Evolutionary conservation across 2,113 vertebrate species (phyloP).

Genomic region (Poeciliopsis occidentalis): DNA sequence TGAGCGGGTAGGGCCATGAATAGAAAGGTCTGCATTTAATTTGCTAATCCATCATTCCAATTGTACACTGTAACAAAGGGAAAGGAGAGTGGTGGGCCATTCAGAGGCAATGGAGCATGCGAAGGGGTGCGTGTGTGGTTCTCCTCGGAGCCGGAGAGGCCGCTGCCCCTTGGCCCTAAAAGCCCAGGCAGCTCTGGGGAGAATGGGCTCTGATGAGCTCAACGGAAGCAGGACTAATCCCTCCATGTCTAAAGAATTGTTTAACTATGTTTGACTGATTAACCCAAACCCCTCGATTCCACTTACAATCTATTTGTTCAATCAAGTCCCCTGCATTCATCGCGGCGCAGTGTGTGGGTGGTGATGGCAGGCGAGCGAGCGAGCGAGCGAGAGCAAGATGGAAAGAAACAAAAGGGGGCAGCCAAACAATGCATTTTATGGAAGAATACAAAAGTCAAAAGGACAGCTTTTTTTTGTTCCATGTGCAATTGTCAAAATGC

Average conservation of each 20-base stretch:
- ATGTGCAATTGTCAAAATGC: slow-evolving; percentile 58
- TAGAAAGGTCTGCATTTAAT: slow-evolving; percentile 74
- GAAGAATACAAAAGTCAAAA: slow-evolving; percentile 53
- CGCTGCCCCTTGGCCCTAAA: slow-evolving; percentile 69
- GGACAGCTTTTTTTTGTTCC: slow-evolving; percentile 49
- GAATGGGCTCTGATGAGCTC: slow-evolving; percentile 69
- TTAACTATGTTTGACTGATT: slow-evolving; percentile 77
- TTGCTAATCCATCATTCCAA: slow-evolving; percentile 77
- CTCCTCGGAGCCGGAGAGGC: slow-evolving; percentile 64
- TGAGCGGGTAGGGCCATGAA: slow-evolving; percentile 56
- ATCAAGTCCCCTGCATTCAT: slow-evolving; percentile 63
- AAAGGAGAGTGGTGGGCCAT: slow-evolving; percentile 67
- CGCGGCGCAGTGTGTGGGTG: slow-evolving; percentile 48
- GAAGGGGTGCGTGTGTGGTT: slow-evolving; percentile 66
- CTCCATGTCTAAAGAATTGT: slow-evolving; percentile 76
- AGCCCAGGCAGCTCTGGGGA: slow-evolving; percentile 51
- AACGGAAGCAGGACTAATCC: slow-evolving; percentile 75
- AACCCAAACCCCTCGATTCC: slow-evolving; percentile 70
- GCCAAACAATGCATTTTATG: slow-evolving; percentile 51
- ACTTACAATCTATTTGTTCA: slow-evolving; percentile 74
- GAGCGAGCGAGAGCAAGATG: slow-evolving; percentile 9
- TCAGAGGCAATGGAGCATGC: slow-evolving; percentile 67
- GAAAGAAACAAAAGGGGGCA: slow-evolving; percentile 34
- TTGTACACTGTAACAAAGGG: slow-evolving; percentile 67
- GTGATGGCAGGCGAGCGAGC: slow-evolving; percentile 37